Percentiles rank a stretch among this genome's conserved stretches.
Conservation (phyloP, 2,888 invertebrate genomes). For the Thereva nobilitata region DNA sequence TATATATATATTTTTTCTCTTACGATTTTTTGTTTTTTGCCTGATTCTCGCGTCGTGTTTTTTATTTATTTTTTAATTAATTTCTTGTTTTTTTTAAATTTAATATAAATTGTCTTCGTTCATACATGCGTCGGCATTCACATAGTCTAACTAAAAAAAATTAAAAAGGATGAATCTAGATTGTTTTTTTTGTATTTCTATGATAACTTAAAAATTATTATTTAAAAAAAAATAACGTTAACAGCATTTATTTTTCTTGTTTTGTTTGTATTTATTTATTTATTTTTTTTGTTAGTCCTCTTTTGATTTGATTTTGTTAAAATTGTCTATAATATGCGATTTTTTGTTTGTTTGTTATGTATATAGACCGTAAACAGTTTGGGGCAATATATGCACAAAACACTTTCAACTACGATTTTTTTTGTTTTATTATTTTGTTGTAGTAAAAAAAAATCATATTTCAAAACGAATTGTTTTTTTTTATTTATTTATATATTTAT, state of each 20-base stretch:
- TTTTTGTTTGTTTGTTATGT: no score
- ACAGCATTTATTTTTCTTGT: no score
- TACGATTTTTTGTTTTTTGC: not conserved
- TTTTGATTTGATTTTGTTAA: no score
- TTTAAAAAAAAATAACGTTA: no score
- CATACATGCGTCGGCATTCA: constrained; percentile 26
- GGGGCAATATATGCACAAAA: no score
- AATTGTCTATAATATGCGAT: no score
- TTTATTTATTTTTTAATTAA: constrained; percentile 19
- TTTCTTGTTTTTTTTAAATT: constrained; percentile 39
- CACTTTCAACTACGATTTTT: not conserved
- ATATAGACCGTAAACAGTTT: no score
- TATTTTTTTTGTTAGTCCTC: no score
- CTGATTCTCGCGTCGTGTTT: no score
- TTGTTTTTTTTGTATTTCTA: no score
- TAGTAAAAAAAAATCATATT: constrained; percentile 4
- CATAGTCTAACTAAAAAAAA: constrained; percentile 26
- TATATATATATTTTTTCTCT: constrained; percentile 31
- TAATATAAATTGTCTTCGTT: constrained; percentile 41
- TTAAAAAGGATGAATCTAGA: not conserved
- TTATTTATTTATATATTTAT: not conserved
- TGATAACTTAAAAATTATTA: no score
- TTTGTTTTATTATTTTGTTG: not conserved
- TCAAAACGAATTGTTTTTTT: constrained; percentile 1
- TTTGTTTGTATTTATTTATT: no score